Evolutionary conservation across 2,113 vertebrate genomes (phyloP).

Genomic region (Trematomus loennbergii): DNA sequence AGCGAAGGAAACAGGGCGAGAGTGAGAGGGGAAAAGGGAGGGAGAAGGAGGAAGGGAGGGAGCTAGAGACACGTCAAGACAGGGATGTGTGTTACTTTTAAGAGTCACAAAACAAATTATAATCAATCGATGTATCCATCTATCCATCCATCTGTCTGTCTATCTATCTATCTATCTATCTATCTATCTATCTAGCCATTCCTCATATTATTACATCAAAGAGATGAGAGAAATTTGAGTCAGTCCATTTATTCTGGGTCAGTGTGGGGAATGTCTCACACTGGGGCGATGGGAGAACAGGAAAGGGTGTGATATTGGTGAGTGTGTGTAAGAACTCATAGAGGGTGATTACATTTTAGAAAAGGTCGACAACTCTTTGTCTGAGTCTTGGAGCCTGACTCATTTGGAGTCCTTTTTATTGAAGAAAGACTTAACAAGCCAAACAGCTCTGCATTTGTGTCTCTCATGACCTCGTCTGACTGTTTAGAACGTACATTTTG

Average conservation of each 20-base stretch:
- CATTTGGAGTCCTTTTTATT: not conserved
- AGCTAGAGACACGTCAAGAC: conserved; percentile 59
- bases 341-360: conserved; percentile 31
- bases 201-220: conserved; percentile 31
- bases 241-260: conserved; percentile 63
- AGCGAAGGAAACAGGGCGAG: conserved; percentile 1
- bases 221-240: conserved; percentile 59
- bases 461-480: not conserved
- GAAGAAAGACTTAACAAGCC: not conserved
- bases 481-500: not conserved
- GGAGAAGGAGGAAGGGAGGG: conserved; percentile 6
- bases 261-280: conserved; percentile 82
- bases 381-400: not conserved
- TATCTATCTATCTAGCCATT: conserved; percentile 35
- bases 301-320: conserved; percentile 55
- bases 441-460: not conserved
- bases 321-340: conserved; percentile 52
- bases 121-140: conserved; percentile 41
- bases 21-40: not conserved
- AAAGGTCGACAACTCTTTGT: not conserved
- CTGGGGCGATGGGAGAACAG: conserved; percentile 46
- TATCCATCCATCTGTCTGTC: conserved; percentile 39
- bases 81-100: conserved; percentile 45
- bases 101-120: conserved; percentile 20
- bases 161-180: conserved; percentile 31